Conservation (phyloP, 2,797 vertebrate species). For the Hylomyscus alleni region DNA sequence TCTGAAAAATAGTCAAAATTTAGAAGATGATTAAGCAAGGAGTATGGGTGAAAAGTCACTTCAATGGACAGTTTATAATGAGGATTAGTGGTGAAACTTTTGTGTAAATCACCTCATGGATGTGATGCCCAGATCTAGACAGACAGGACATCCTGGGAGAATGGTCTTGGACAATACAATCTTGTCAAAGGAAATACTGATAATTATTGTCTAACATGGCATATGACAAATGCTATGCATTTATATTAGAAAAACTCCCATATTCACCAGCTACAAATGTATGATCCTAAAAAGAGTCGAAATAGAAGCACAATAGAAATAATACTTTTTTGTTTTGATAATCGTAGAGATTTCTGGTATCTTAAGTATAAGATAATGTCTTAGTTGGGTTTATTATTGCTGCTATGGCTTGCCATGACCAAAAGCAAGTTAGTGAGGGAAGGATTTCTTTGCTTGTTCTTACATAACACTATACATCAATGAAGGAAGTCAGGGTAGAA, state of each 20-base stretch:
- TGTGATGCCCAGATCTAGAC: neutral
- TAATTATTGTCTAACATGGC: neutral
- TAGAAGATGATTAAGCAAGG: no score
- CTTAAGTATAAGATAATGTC: neutral
- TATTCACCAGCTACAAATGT: neutral
- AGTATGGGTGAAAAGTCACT: neutral
- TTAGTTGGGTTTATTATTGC: neutral
- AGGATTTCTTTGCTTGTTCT: neutral
- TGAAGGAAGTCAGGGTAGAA: neutral
- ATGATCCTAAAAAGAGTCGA: neutral
- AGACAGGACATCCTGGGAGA: neutral
- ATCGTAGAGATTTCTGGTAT: neutral
- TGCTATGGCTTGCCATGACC: neutral
- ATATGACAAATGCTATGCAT: neutral
- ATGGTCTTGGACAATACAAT: neutral
- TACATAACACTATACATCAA: neutral
- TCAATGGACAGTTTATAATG: neutral
- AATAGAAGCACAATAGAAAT: neutral
- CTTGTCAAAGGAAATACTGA: neutral
- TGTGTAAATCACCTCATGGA: neutral
- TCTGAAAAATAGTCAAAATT: neutral
- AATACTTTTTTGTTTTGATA: neutral
- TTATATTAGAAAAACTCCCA: neutral
- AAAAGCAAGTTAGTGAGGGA: neutral
- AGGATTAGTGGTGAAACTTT: neutral